Evolutionary conservation across 2,113 vertebrate species (phyloP), one percentile per base, ranked within the genome.

Genomic region (Oxyura jamaicensis): DNA sequence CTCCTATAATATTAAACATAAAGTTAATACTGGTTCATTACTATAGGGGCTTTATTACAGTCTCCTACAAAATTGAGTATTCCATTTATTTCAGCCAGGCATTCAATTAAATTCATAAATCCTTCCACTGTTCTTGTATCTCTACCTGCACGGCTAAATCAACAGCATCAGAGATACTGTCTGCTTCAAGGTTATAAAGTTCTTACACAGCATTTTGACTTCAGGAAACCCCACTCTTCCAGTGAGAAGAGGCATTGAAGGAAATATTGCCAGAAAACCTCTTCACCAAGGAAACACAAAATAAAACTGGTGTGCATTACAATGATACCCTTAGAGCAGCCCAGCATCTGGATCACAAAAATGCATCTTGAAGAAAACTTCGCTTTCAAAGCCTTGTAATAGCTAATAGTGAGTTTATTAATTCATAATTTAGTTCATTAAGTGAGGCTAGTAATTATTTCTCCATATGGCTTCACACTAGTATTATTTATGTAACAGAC

Each of bases 361-460:
- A 46, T 9, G 2, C 19, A 36, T 75, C 76, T 81, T 62, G 22
- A 83, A 74, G 41, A 77, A 55, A 77, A 53, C 55, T 52, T 91
- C 52, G 36, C 33, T 91, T 93, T 68, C 53, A 86, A 66, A 95
- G 36, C 31, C 6, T 4, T 66, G 11, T 55, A 84, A 78, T 41
- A 92, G 35, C 35, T 82, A 93, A 72, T 13, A 92, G 17, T 36
- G 35, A 82, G 62, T 84, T 86, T 91, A 82, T 46, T 89, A 91
- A 85, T 79, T 89, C 62, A 94, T 72, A 20, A 96, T 78, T 86
- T 91, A 72, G 88, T 90, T 94, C 15, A 91, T 83, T 93, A 86
- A 90, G 52, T 11, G 59, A n/a, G 26, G 35, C 73, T 82, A 91
- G 67, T 68, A 86, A 89, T 93, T 93, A 93, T 86, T 95, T 96